Percentiles rank a stretch among this genome's conserved stretches.
Evolutionary conservation across 2,797 vertebrate species (phyloP).

Genomic region (Tachyglossus aculeatus): DNA sequence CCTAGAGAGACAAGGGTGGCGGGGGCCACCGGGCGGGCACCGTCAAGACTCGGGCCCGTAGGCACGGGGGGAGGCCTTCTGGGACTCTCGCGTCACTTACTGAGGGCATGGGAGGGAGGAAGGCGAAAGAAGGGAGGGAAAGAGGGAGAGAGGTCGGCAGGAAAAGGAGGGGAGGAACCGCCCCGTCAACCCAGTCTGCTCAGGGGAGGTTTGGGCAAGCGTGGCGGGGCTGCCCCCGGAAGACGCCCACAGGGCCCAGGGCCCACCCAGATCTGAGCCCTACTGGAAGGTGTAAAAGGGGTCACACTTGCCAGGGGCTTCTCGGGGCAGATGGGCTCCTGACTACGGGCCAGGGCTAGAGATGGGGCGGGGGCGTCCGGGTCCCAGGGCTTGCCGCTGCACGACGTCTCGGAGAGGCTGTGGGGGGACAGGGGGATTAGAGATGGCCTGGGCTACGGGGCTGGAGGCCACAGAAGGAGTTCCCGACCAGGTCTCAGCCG

Average conservation of each 20-base stretch:
- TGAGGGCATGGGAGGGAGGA: too few species aligned
- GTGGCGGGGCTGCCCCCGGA: too few species aligned
- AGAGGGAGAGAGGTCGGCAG: too few species aligned
- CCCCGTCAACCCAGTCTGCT: too few species aligned
- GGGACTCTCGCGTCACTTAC: neutral
- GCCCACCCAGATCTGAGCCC: too few species aligned
- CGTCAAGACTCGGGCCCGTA: neutral
- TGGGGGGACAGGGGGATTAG: neutral
- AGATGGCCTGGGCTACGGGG: neutral
- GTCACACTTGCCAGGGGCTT: conserved; percentile 78
- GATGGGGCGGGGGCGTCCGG: conserved; percentile 80
- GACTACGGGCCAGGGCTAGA: conserved; percentile 87
- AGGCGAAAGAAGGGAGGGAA: too few species aligned
- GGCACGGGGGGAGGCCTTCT: neutral
- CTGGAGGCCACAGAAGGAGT: neutral
- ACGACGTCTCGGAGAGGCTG: conserved; percentile 91
- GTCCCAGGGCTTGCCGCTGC: conserved; percentile 85
- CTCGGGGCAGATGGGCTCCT: conserved; percentile 88
- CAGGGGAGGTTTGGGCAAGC: too few species aligned
- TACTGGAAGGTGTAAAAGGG: neutral
- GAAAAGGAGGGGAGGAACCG: too few species aligned
- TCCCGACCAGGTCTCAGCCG: too few species aligned
- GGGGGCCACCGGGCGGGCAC: neutral
- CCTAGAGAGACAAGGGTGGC: conserved; percentile 67
- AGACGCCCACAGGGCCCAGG: too few species aligned